These are phyloP conservation scores for Mesocentrotus franciscanus DNA, from an alignment of 53 echinoderm and acorn worm genomes.

Conservation along the genomic window DNA sequence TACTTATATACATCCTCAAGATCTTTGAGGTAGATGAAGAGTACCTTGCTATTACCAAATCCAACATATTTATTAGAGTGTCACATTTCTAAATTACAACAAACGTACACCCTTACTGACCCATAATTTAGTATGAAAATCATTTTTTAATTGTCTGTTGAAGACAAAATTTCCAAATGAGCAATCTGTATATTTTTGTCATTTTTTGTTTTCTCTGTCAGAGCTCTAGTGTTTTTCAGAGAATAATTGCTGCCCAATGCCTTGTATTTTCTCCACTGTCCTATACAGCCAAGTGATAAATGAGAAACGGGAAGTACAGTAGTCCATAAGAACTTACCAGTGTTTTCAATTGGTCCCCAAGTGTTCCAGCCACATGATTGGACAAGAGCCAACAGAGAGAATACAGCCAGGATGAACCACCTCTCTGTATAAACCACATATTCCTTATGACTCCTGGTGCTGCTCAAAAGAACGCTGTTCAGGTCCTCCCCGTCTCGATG, in stretches of 20 bases:
- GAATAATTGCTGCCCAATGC: no score
- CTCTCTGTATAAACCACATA: constrained; percentile 76
- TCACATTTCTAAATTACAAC: no score
- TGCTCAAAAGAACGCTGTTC: constrained; percentile 5
- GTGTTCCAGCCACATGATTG: constrained; percentile 91
- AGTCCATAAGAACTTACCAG: constrained; percentile 59
- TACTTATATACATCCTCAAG: no score
- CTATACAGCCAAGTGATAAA: background rate
- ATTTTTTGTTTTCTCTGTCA: no score
- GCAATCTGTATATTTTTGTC: no score
- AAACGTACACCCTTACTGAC: no score
- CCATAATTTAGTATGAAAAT: no score
- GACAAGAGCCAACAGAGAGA: constrained; percentile 71
- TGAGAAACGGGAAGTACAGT: background rate
- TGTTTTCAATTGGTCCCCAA: constrained; percentile 94
- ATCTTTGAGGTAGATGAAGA: no score
- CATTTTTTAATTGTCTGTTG: no score
- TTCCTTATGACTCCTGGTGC: constrained; percentile 53
- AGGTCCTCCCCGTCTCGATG: background rate
- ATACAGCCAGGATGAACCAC: constrained; percentile 89
- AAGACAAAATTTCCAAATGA: no score
- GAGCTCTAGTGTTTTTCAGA: background rate
- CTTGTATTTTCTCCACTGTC: background rate
- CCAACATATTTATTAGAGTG: no score
- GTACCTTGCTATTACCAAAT: no score